Evolutionary conservation across 2,113 vertebrate species (phyloP).

Genomic region (Solea solea): DNA sequence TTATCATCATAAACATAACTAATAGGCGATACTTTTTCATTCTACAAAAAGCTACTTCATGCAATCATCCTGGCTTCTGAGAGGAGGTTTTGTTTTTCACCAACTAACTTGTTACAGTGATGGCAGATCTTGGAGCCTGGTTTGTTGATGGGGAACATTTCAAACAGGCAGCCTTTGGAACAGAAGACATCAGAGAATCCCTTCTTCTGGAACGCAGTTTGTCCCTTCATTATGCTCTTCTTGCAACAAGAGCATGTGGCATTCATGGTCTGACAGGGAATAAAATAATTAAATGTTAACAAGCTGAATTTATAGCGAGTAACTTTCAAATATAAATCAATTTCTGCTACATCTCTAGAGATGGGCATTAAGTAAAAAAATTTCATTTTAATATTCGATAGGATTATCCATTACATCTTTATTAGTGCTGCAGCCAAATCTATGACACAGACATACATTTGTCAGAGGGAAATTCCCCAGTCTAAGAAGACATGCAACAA

Average conservation of each 20-base stretch:
- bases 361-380: too few species aligned
- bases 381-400: too few species aligned
- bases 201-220: conserved; percentile 95
- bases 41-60: background rate
- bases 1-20: too few species aligned
- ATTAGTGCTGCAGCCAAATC: too few species aligned
- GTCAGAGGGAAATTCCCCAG: too few species aligned
- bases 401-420: too few species aligned
- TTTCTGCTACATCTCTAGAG: too few species aligned
- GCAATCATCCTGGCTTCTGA: too few species aligned
- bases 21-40: background rate
- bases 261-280: conserved; percentile 68
- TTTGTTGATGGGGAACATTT: conserved; percentile 78
- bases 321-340: too few species aligned
- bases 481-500: too few species aligned
- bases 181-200: conserved; percentile 92
- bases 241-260: conserved; percentile 92
- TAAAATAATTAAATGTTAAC: background rate
- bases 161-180: conserved; percentile 82
- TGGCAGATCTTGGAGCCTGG: conserved; percentile 86
- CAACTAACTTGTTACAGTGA: conserved; percentile 88
- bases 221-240: conserved; percentile 90
- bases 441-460: too few species aligned
- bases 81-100: background rate
- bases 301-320: too few species aligned